A percentile compares a stretch with the other conserved stretches of the same genome.
These are phyloP conservation scores for Hycleus phaleratus DNA, from an alignment of 1,140 invertebrate genomes.

Conservation along the genomic window DNA sequence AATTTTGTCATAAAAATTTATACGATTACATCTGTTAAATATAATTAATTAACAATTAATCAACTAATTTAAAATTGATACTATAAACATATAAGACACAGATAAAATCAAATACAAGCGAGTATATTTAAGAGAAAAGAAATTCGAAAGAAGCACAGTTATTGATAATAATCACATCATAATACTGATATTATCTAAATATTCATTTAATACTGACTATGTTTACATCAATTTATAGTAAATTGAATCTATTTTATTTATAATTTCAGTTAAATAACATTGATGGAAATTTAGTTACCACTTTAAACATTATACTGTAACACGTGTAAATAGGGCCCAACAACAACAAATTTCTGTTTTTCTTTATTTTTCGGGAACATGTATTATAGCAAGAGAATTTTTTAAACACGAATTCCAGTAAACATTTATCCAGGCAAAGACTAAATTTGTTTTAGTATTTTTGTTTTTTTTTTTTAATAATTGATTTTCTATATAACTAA, in stretches of 20 bases:
- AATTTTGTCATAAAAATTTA: too few species aligned
- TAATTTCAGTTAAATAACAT: too few species aligned
- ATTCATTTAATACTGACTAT: conserved; percentile 3
- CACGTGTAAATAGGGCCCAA: conserved; percentile 5
- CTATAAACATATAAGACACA: conserved; percentile 8
- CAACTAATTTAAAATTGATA: too few species aligned
- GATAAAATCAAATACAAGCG: conserved; percentile 8
- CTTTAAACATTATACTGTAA: conserved; percentile 1
- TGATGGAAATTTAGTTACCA: conserved; percentile 4
- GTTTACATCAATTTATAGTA: conserved; percentile 1
- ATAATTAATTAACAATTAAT: too few species aligned
- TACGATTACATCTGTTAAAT: too few species aligned
- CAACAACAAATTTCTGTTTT: conserved; percentile 5
- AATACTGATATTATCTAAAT: conserved; percentile 9
- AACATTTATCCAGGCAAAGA: conserved; percentile 10
- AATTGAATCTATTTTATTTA: too few species aligned
- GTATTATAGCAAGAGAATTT: not conserved
- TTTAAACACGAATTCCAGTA: conserved; percentile 8
- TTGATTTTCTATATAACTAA: too few species aligned
- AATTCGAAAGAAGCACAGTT: conserved; percentile 2
- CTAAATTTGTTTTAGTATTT: conserved; percentile 5
- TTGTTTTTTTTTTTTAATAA: too few species aligned
- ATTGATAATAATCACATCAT: conserved; percentile 6
- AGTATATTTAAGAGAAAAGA: conserved; percentile 2
- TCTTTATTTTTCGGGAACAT: not conserved